Percentiles rank a stretch among this genome's conserved stretches.
phyloP scores from a whole-genome alignment of 2,797 vertebrate species.

The Typhlichthys subterraneus region DNA sequence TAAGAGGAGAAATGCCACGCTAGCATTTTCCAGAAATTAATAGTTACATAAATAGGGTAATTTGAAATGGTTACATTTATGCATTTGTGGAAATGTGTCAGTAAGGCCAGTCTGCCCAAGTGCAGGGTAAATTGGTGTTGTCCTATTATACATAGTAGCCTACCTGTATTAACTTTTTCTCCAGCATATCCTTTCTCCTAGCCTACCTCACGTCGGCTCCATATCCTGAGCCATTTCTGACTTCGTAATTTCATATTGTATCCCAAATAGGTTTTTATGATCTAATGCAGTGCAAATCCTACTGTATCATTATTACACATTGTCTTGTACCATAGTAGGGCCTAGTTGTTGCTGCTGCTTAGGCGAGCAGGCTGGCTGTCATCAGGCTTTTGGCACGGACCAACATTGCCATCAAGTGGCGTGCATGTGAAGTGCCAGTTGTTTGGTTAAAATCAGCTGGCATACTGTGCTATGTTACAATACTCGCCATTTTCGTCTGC shows the following conservation, averaged over 20 bases:
- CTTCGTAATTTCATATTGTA: constrained; percentile 1
- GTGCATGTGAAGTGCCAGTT: constrained; percentile 34
- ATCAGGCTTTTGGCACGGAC: constrained; percentile 54
- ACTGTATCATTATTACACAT: constrained; percentile 41
- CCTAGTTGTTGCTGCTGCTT: constrained; percentile 14
- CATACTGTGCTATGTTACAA: background rate
- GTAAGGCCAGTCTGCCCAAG: constrained; percentile 16
- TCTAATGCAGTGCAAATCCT: constrained; percentile 56
- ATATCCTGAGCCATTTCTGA: constrained; percentile 28
- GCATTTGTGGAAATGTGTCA: constrained; percentile 34
- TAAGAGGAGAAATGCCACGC: background rate
- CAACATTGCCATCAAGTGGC: constrained; percentile 90
- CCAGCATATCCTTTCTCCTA: constrained; percentile 10
- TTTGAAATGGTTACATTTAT: background rate
- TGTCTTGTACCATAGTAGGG: constrained; percentile 29
- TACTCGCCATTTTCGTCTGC: background rate
- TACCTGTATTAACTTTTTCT: constrained; percentile 3
- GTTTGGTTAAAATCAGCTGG: constrained; percentile 35
- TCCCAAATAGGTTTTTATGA: constrained; percentile 44
- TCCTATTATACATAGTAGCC: constrained; percentile 4
- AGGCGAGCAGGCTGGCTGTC: constrained; percentile 10
- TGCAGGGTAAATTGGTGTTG: constrained; percentile 38
- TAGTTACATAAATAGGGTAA: too few relatives aligned
- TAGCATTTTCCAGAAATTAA: background rate
- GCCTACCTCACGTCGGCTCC: constrained; percentile 3